Evolutionary conservation across 35 echinoderm and acorn worm genomes (phyloP).

Genomic region (Antedon bifida): DNA sequence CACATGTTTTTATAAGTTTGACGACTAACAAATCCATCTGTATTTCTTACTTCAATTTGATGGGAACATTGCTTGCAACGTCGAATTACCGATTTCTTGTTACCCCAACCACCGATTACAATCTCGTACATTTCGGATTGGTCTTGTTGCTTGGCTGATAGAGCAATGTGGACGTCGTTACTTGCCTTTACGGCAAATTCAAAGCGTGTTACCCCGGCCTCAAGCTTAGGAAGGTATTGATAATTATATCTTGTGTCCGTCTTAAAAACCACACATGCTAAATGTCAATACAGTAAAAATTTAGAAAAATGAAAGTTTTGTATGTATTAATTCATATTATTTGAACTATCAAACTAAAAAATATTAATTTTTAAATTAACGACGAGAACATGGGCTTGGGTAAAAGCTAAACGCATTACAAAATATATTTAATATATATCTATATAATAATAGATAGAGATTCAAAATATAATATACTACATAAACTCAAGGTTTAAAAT

Average conservation of each 20-base stretch:
- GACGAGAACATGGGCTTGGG: too few relatives aligned
- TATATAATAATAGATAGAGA: too few relatives aligned
- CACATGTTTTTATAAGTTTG: background rate
- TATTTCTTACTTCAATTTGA: background rate
- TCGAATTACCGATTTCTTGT: background rate
- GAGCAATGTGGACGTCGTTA: background rate
- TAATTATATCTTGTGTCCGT: conserved; percentile 38
- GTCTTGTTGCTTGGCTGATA: background rate
- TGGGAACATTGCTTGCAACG: background rate
- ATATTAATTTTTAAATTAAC: too few relatives aligned
- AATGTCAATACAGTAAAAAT: background rate
- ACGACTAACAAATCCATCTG: background rate
- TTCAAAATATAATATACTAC: too few relatives aligned
- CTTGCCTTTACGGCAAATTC: background rate
- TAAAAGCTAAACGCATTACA: too few relatives aligned
- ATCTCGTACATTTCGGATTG: background rate
- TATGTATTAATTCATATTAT: too few relatives aligned
- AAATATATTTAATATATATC: too few relatives aligned
- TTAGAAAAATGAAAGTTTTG: too few relatives aligned
- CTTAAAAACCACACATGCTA: conserved; percentile 37
- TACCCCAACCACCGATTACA: conserved; percentile 1
- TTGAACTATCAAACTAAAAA: too few relatives aligned
- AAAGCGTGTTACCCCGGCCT: background rate
- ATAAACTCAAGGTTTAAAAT: too few relatives aligned
- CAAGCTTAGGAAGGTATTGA: conserved; percentile 26